Evolutionary conservation across 2,888 invertebrate genomes (phyloP), one percentile per base, ranked within the genome.

Genomic region (Tetrapedia diversipes): DNA sequence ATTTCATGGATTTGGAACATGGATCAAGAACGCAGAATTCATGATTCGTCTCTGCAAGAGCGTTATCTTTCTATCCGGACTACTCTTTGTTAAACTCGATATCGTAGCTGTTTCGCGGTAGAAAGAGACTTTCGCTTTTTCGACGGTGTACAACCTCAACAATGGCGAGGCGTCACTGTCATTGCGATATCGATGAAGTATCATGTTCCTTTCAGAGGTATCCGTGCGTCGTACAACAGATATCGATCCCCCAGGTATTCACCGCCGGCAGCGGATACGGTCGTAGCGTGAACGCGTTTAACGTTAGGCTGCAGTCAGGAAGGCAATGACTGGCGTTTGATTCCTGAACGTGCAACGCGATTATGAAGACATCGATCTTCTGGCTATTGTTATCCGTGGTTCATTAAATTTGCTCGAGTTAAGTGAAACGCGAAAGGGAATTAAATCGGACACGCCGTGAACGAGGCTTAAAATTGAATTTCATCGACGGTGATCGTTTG

Each of bases 141-240:
- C 27, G 47, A 2, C n/a, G 2, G 10, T 11, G 22, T 45, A 16
- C 22, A 22, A 24, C 60, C 14, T 29, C 8, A 37, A 57, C 45
- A 51, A 70, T 64, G 32, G 34, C 34, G 49, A 37, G 60, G 57
- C 83, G 59, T 66, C 56, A 70, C 66, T 68, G 71, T 64, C 45
- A 67, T 56, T 29, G 22, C 29, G 66, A 64, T 66, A 66, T 67
- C 80, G 80, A 67, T 59, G 53, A 77, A 53, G 60, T 64, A 76
- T 76, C 80, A 39, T 43, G 69, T 77, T 69, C 56, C 77, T 70
- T 77, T 77, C 69, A 67, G 39, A 27, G 57, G 56, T 69, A 69
- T 56, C 69, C 63, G 59, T 57, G 59, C 59, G 37, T 80, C 64
- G 56, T 37, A 56, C 73, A 64, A 67, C 67, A 67, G 51, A 70